Base-by-base conservation (phyloP, 2,888 invertebrate species). In the Pyrocoelia pectoralis region DNA sequence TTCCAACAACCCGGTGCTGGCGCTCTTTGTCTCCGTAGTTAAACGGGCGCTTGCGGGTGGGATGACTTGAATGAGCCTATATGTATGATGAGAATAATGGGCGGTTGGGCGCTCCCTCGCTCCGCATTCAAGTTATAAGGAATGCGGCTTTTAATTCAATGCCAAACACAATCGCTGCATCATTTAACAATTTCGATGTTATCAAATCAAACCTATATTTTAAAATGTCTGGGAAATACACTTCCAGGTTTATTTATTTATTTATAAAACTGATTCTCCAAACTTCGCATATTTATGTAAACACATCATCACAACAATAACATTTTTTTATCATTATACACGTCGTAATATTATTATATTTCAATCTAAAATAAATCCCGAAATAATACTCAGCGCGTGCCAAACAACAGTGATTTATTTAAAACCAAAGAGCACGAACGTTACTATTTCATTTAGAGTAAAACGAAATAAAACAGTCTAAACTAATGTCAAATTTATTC, bases 91-190 rank as follows among this genome's bases (percentile, higher is more conserved):
- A 63, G 65, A 66, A 69, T 69, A 69, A 69, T 69, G 68, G 66
- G 69, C 68, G 66, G 67, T 65, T 58, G 66, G 68, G 66, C 60
- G 62, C 63, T 61, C 61, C 58, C 62, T 57, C 58, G 51, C 65
- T 67, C 65, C 64, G 65, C 66, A 66, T 68, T 68, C 65, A 59
- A 56, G 62, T 33, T 61, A 61, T 57, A 61, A 56, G 68, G 70
- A 70, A 68, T 67, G 66, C 61, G 68, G 66, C 68, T 66, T 68
- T 68, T 61, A 60, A 60, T 67, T 67, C 69, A 60, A 62, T 66
- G 57, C 61, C 61, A 64, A 69, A 68, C 65, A 66, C 68, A 68
- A 68, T 68, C 63, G 65, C 65, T 64, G 67, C 69, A 68, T 65
- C 68, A 63, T 62, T 70, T 67, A 51, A 63, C 61, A 66, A 65